Percentiles rank a stretch among this genome's conserved stretches.
Conservation (phyloP, 2,113 vertebrate species). For the Myocastor coypus region DNA sequence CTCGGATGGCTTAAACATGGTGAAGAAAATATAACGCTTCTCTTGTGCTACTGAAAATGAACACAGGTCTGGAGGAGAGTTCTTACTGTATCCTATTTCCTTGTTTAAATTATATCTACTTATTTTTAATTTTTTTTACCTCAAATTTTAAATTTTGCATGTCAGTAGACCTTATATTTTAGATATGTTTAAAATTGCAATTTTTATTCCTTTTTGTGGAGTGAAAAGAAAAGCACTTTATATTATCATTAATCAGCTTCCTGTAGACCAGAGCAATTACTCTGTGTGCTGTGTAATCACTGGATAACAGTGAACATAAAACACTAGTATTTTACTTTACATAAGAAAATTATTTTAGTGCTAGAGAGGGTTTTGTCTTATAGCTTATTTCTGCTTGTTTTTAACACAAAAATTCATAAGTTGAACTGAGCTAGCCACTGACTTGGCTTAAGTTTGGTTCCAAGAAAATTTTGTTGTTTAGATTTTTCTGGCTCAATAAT, state of each 20-base stretch:
- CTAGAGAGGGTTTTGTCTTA: neutral
- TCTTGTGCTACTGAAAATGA: slow-evolving; percentile 58
- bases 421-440: neutral
- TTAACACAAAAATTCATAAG: slow-evolving; percentile 2
- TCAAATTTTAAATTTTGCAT: slow-evolving; percentile 16
- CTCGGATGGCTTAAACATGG: slow-evolving; percentile 50
- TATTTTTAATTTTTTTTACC: slow-evolving; percentile 31
- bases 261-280: neutral
- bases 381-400: slow-evolving; percentile 51
- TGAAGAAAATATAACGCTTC: slow-evolving; percentile 65
- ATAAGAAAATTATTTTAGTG: slow-evolving; percentile 25
- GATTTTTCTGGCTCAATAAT: slow-evolving; percentile 50
- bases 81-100: neutral
- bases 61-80: neutral
- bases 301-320: slow-evolving; percentile 41
- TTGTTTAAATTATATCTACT: slow-evolving; percentile 62
- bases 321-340: neutral
- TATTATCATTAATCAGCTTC: slow-evolving; percentile 8
- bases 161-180: neutral
- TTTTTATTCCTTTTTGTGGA: neutral
- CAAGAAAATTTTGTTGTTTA: neutral
- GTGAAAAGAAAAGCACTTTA: neutral
- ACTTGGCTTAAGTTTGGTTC: slow-evolving; percentile 43
- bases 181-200: slow-evolving; percentile 46
- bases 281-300: slow-evolving; percentile 22